Percentiles rank a stretch among this genome's conserved stretches.
Conservation (phyloP, 2,888 invertebrate genomes). For the Eupithecia vulgata region DNA sequence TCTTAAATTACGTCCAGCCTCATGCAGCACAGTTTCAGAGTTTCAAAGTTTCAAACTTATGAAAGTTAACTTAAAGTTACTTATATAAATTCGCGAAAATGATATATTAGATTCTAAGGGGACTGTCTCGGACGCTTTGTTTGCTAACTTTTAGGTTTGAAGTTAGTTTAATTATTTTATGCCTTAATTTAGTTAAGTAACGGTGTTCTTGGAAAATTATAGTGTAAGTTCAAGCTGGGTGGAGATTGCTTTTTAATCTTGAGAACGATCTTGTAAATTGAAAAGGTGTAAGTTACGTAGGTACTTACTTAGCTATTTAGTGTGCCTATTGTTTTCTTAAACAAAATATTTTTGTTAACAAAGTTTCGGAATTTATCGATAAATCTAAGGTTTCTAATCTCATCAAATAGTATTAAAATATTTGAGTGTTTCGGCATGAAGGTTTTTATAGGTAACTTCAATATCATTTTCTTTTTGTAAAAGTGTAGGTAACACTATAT, state of each 20-base stretch:
- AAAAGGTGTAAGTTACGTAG: not conserved
- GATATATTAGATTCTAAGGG: slow-evolving; percentile 55
- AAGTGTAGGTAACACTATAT: too few species aligned
- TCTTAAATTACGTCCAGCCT: slow-evolving; percentile 65
- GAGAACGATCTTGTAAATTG: not conserved
- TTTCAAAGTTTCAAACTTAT: slow-evolving; percentile 65
- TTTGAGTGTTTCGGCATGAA: too few species aligned
- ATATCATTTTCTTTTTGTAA: too few species aligned
- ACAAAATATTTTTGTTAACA: slow-evolving; percentile 1
- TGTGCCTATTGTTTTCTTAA: not conserved
- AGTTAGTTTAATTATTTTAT: slow-evolving; percentile 43
- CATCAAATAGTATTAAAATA: too few species aligned
- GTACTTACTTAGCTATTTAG: not conserved
- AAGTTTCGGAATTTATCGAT: not conserved
- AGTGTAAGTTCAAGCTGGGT: slow-evolving; percentile 12
- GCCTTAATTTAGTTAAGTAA: slow-evolving; percentile 34
- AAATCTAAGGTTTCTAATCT: too few species aligned
- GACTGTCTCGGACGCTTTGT: slow-evolving; percentile 37
- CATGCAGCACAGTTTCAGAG: slow-evolving; percentile 56
- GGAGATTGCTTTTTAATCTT: slow-evolving; percentile 10
- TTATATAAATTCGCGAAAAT: slow-evolving; percentile 60
- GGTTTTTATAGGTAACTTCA: too few species aligned
- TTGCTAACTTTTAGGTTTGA: slow-evolving; percentile 37
- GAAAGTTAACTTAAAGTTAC: slow-evolving; percentile 57
- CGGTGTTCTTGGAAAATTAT: slow-evolving; percentile 27